Base-by-base conservation (phyloP, 2,888 invertebrate genomes). In the Drosophila paucipuncta region DNA sequence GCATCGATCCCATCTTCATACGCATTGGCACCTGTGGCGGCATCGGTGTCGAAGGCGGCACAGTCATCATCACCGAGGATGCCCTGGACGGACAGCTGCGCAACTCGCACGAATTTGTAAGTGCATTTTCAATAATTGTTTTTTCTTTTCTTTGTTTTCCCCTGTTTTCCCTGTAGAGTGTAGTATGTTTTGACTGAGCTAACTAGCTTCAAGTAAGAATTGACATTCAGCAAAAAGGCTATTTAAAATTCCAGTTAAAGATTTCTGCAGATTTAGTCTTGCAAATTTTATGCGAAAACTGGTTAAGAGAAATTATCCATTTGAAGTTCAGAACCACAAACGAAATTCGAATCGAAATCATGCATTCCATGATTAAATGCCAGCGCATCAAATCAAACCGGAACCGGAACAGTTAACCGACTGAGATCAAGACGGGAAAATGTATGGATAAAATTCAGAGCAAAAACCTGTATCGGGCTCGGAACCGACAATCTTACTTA, bases 1-100 rank as follows among this genome's bases (percentile, higher is more conserved):
- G 96, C 76, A 95, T 95, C 74, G 97, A 98, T 93, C 98, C 99
- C 0, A 95, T 98, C 67, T 98, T 99, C 95, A 97, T 99, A 94
- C 95, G 99, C 80, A 96, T 99, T 90, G 97, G 97, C 62, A 99
- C 99, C 0, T 98, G 98, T 90, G 99, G 99, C 13, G 99, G 99
- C 47, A 95, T 99, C 80, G 98, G 98, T 72, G 94, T 98, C 59
- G 98, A 98, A 91, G 97, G 97, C 5, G 99, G 99, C 16, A 98
- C 98, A 37, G 98, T 99, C 50, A 96, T 99, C 73, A 97, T 99
- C 76, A 97, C 98, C 0, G 97, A 98, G 68, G 97, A 97, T 89
- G 98, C 98, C 0, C 96, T 99, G 11, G 98, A 99, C 92, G 98
- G 97, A 6, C 95, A 97, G 88, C 93, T 98, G 71, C 95, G 96